Evolutionary conservation across 2,888 invertebrate species (phyloP).

Genomic region (Molorchus minor): DNA sequence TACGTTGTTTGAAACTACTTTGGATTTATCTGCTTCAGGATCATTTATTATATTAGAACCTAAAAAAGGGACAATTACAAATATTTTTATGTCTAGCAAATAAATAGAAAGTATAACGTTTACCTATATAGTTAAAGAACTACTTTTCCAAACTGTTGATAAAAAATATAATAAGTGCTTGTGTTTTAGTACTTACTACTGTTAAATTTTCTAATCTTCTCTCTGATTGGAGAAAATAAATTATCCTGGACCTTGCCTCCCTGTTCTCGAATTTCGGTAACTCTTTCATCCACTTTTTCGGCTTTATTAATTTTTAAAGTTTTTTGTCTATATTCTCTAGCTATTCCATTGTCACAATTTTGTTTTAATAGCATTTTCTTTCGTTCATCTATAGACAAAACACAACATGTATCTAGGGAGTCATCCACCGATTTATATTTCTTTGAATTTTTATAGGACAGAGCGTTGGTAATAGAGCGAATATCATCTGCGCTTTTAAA

Average conservation of each 20-base stretch:
- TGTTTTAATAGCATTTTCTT: conserved; percentile 45
- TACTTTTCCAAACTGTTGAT: too few relatives aligned
- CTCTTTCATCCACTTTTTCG: not conserved
- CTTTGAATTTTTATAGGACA: conserved; percentile 19
- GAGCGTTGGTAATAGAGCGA: conserved; percentile 23
- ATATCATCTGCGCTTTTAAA: conserved; percentile 43
- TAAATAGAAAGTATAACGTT: too few relatives aligned
- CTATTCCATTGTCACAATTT: conserved; percentile 41
- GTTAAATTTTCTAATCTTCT: conserved; percentile 33
- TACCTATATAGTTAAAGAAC: too few relatives aligned
- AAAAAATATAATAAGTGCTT: too few relatives aligned
- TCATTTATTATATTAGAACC: too few relatives aligned
- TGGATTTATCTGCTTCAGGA: too few relatives aligned
- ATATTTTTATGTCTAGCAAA: too few relatives aligned
- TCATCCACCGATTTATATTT: conserved; percentile 41
- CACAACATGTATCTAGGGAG: conserved; percentile 39
- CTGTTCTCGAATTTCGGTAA: conserved; percentile 6
- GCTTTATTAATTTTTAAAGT: conserved; percentile 12
- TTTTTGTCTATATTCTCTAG: not conserved
- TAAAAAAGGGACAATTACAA: too few relatives aligned
- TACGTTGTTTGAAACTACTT: conserved; percentile 2
- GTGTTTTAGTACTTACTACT: conserved; percentile 35
- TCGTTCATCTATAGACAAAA: conserved; percentile 46
- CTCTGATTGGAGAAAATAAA: conserved; percentile 23
- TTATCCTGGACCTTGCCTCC: not conserved